Conservation (phyloP, 2,113 vertebrate species). For the Tupaia chinensis region DNA sequence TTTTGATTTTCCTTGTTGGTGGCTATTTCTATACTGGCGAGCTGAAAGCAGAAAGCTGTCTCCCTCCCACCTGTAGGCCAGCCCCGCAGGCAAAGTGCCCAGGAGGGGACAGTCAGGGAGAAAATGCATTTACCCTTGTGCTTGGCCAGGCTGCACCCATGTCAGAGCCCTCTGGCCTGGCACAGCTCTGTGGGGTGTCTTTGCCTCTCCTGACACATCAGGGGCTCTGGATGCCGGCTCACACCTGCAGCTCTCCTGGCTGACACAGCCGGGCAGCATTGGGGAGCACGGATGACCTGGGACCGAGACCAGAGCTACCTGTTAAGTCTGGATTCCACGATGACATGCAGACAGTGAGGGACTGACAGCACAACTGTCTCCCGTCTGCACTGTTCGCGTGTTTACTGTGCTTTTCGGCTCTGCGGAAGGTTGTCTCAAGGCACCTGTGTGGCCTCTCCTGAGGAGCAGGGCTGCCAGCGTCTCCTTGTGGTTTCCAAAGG, state of each 20-base stretch:
- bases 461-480: background rate
- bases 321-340: background rate
- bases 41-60: constrained; percentile 53
- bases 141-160: background rate
- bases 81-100: constrained; percentile 20
- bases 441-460: background rate
- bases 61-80: background rate
- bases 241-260: fast-evolving
- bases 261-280: background rate
- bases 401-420: background rate
- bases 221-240: background rate
- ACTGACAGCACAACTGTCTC: background rate
- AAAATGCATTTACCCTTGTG: constrained; percentile 14
- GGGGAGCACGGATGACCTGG: no score
- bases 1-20: background rate
- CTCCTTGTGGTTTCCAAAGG: background rate
- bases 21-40: background rate
- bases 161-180: background rate
- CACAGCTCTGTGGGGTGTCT: background rate
- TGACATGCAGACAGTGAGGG: background rate
- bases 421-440: background rate
- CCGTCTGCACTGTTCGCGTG: fast-evolving
- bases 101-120: background rate
- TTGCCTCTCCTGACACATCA: background rate
- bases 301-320: background rate